phyloP scores from a whole-genome alignment of 1,140 invertebrate species.

The Bombus superbus region DNA sequence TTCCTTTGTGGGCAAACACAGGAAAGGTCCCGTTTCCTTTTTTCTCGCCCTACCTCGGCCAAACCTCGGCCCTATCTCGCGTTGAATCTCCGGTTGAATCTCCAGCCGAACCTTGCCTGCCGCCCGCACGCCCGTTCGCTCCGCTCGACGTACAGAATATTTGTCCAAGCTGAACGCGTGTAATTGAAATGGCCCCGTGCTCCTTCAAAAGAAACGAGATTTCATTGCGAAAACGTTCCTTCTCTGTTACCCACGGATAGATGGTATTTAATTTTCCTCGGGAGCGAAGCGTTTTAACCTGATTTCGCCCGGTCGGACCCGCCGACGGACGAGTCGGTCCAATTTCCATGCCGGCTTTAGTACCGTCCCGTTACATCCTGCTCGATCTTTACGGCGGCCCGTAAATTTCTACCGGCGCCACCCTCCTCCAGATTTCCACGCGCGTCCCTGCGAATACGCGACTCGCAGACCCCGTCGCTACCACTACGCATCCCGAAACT shows the following conservation, averaged over 20 bases:
- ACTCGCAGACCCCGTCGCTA: too few species aligned
- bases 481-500: too few species aligned
- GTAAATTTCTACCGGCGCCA: neutral
- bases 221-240: conserved; percentile 47
- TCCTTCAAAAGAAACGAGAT: conserved; percentile 52
- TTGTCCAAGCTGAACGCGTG: conserved; percentile 53
- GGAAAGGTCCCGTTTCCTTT: conserved; percentile 34
- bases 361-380: conserved; percentile 31
- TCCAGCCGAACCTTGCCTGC: too few species aligned
- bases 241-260: neutral
- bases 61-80: too few species aligned
- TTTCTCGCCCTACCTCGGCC: neutral
- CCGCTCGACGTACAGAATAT: conserved; percentile 11
- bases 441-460: too few species aligned
- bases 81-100: too few species aligned
- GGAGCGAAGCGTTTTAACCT: conserved; percentile 42
- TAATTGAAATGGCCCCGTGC: conserved; percentile 58
- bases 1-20: conserved; percentile 60
- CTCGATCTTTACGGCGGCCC: conserved; percentile 39
- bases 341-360: conserved; percentile 15
- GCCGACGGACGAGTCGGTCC: conserved; percentile 2
- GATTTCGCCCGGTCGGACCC: conserved; percentile 45
- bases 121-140: too few species aligned
- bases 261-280: conserved; percentile 58
- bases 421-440: neutral